These are phyloP conservation scores for Lutjanus campechanus DNA, from an alignment of 2,797 vertebrate genomes.

Conservation along the genomic window DNA sequence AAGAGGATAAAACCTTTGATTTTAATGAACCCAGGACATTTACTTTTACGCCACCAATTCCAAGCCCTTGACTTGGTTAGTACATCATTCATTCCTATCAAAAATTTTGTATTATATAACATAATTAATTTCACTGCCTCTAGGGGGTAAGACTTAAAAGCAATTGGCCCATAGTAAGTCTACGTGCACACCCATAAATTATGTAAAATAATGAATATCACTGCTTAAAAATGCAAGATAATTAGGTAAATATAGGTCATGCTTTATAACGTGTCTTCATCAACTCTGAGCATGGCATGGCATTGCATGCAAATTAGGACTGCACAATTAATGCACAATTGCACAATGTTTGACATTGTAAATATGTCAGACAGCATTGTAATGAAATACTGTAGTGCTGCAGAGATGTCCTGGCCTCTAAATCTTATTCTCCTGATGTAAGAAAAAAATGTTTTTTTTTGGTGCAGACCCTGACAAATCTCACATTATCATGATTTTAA, in stretches of 20 bases:
- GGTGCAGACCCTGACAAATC: no score
- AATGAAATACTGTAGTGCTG: no score
- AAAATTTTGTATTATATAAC: background rate
- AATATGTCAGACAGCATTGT: no score
- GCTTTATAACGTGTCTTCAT: background rate
- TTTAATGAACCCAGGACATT: conserved; percentile 18
- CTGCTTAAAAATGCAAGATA: background rate
- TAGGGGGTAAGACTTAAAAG: background rate
- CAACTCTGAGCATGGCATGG: background rate
- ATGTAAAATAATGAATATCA: background rate
- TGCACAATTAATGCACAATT: no score
- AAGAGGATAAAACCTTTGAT: background rate
- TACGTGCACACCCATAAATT: background rate
- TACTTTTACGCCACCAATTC: background rate
- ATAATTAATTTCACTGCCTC: background rate
- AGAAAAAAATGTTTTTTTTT: no score
- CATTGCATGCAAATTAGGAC: background rate
- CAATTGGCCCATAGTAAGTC: background rate
- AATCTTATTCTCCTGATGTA: no score
- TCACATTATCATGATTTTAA: no score
- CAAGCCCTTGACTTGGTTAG: background rate
- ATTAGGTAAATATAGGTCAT: background rate
- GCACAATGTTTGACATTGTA: no score
- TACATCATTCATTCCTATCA: background rate
- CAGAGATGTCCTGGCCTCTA: no score